phyloP scores from a whole-genome alignment of 2,888 invertebrate species.

The Cephus rjabovi region DNA sequence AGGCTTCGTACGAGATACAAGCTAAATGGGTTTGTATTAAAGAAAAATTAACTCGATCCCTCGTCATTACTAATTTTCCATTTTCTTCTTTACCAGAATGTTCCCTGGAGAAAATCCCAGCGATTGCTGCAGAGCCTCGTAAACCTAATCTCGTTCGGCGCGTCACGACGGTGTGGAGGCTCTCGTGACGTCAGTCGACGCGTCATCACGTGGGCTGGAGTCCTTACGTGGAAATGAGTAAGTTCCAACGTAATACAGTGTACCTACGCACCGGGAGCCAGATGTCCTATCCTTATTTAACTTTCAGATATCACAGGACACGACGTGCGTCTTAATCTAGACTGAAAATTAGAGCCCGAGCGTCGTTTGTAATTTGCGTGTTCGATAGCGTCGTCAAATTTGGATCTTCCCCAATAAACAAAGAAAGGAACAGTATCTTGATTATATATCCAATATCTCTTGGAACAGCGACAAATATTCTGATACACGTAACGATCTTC shows the following conservation, averaged over 20 bases:
- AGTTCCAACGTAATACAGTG: constrained; percentile 33
- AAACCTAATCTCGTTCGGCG: constrained; percentile 42
- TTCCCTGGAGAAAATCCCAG: background rate
- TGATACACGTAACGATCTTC: background rate
- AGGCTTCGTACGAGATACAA: no score
- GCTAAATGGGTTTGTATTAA: no score
- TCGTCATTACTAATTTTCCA: background rate
- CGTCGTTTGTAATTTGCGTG: background rate
- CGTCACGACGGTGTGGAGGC: constrained; percentile 43
- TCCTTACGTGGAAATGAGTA: constrained; percentile 37
- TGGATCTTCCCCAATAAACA: background rate
- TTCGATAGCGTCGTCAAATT: background rate
- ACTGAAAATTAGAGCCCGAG: background rate
- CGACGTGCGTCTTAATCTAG: background rate
- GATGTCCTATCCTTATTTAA: background rate
- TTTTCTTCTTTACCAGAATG: background rate
- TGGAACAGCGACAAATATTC: background rate
- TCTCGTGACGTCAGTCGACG: constrained; percentile 38
- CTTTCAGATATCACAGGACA: background rate
- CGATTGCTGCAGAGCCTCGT: background rate
- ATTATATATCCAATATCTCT: background rate
- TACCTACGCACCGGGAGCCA: constrained; percentile 14
- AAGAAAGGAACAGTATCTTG: background rate
- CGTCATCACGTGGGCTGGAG: constrained; percentile 29
- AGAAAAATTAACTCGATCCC: background rate